A percentile compares a stretch with the other conserved stretches of the same genome.
Evolutionary conservation across 2,888 invertebrate genomes (phyloP).

Genomic region (Platypus cylindrus): DNA sequence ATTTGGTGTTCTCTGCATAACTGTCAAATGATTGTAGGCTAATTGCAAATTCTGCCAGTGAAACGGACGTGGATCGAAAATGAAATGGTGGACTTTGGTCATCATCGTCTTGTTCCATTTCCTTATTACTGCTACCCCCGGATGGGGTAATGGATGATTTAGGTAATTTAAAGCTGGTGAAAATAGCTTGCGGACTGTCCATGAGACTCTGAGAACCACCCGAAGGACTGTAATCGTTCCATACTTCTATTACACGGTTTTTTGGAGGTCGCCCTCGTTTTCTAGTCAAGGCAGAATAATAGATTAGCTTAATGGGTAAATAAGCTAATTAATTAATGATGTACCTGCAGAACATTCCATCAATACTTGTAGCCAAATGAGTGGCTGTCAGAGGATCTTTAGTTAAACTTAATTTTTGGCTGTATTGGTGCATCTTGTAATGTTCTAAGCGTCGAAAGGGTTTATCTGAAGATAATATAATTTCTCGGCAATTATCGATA

Average conservation of each 20-base stretch:
- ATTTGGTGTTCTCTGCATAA: slow-evolving; percentile 47
- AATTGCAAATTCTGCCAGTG: slow-evolving; percentile 8
- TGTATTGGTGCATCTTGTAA: slow-evolving; percentile 62
- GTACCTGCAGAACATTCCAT: slow-evolving; percentile 81
- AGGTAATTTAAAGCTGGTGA: slow-evolving; percentile 85
- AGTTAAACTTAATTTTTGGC: slow-evolving; percentile 33
- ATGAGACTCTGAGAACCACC: slow-evolving; percentile 31
- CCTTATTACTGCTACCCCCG: slow-evolving; percentile 28
- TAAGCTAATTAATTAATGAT: neutral
- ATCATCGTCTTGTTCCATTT: slow-evolving; percentile 29
- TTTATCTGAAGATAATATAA: slow-evolving; percentile 63
- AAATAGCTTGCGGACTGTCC: slow-evolving; percentile 78
- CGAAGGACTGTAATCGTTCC: slow-evolving; percentile 51
- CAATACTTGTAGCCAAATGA: slow-evolving; percentile 59
- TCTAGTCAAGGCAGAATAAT: too few species aligned
- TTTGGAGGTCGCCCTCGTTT: slow-evolving; percentile 95
- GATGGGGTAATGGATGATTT: slow-evolving; percentile 40
- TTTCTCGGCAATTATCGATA: slow-evolving; percentile 75
- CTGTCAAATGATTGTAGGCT: slow-evolving; percentile 47
- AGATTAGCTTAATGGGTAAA: too few species aligned
- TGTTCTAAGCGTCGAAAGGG: slow-evolving; percentile 73
- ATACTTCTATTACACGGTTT: slow-evolving; percentile 85
- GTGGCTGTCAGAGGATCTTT: slow-evolving; percentile 39
- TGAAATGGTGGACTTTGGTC: slow-evolving; percentile 14
- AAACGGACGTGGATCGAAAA: neutral